Evolutionary conservation across 2,797 vertebrate species (phyloP), one percentile per base, ranked within the genome.

Genomic region (Cirrhinus molitorella): DNA sequence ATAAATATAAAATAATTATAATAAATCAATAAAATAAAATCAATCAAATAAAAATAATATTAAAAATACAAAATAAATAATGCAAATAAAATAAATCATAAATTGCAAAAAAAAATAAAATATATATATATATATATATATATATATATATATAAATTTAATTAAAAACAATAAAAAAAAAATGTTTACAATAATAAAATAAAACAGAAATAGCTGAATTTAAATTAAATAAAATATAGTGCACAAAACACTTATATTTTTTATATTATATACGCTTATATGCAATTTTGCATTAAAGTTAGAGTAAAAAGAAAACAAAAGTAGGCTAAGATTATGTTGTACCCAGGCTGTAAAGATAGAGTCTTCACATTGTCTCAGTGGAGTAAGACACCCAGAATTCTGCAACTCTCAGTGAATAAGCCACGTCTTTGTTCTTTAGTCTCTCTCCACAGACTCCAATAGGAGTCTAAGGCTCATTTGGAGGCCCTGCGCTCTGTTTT

Each of bases 401-500:
- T 28, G 23, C n/a, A 28, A 17, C 25, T 61, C 74, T 61, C 55
- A 45, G 34, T 57, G 51, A 57, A 75, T 75, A 57, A 40, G 31
- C 51, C 53, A 7, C 23, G 3, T 67, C 77, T 79, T 79, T 66
- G 45, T 66, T 79, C 76, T 66, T 6, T 25, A 65, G 72, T 34
- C 51, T 74, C 31, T 53, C 47, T 53, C 59, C 43, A 17, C 13
- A 68, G 78, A 79, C 63, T 31, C 19, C 0, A 37, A 40, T 14
- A 12, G 25, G 13, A 73, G 79, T 81, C 70, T 43, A 59, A 65
- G 75, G 75, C 57, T 65, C 75, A 78, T 78, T 73, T 65, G 9
- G 70, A 31, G 45, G 68, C 57, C 70, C 79, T 31, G 25, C 12
- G 51, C 65, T 49, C 66, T 75, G 73, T 77, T 76, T 83, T 57